Base-by-base conservation (phyloP, 2,888 invertebrate species). In the Celastrina argiolus region DNA sequence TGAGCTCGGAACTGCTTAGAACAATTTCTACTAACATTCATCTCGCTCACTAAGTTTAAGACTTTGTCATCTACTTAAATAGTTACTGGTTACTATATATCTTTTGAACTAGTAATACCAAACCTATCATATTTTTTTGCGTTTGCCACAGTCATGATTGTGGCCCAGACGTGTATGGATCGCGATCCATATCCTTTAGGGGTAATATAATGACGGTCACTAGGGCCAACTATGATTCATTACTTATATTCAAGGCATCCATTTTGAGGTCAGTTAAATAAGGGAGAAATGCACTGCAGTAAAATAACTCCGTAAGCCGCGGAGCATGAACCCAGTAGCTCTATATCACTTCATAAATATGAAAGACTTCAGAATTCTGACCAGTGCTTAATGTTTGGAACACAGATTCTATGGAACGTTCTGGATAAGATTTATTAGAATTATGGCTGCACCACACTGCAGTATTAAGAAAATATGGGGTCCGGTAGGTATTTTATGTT, bases 371-470 rank as follows among this genome's bases (percentile, higher is more conserved):
- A 22, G 45, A 51, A 39, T 65, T 56, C 65, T 65, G 56, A 39
- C 56, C 16, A 56, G 56, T 65, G 56, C 56, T 68, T 70, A 70
- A 69, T 68, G 70, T 66, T 67, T 68, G 67, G 65, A 66, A 70
- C 70, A 71, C 71, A 67, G 70, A 71, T 69, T 71, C 65, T 68
- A 67, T 68, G 66, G 64, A 70, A 67, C 63, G 64, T 59, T 64
- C 51, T 65, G 58, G 22, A 12, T 1, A 18, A 10, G 16, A 58
- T 58, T 58, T 58, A 58, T 58, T 31, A 31, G 22, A 0, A 10
- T 51, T 4, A 12, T 51, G 22, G 22, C 26, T 14, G 51, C 8
- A 10, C 22, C 51, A 51, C 51, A 51, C 45, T 45, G 51, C 51
- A 51, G 22, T 18, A 16, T 18, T 18, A 8, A 18, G 18, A n/a